Base-by-base conservation (phyloP, 2,113 vertebrate species). In the Petroica traversi region DNA sequence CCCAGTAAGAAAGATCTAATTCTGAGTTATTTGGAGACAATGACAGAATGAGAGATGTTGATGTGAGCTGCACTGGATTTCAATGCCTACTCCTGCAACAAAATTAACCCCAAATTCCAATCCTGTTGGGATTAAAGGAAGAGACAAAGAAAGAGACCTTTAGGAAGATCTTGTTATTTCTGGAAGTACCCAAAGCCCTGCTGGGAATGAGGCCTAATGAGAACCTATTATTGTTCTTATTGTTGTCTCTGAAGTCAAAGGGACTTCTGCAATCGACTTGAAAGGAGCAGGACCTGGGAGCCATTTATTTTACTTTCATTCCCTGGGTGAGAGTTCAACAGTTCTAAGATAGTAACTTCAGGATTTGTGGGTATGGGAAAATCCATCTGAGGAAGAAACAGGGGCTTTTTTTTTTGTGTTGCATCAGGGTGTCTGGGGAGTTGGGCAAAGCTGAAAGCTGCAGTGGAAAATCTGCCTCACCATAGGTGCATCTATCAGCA, bases 101-200 rank as follows among this genome's bases (percentile, higher is more conserved):
- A 94, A 97, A 96, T 96, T 96, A 94, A 96, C 94, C 89, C 76
- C 72, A 24, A 92, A 95, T 93, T 95, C 94, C 95, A 93, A 0
- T 94, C 78, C 85, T 89, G 49, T 93, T 82, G 79, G 79, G 94
- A 95, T 94, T 94, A 96, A 95, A 94, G 87, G 72, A 95, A 62
- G 84, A 93, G 82, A 95, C 95, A 96, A 96, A 96, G 94, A 90
- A 94, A 92, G 76, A 93, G 94, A 96, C 92, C 90, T 95, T 95
- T 94, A 85, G 89, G 92, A 94, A 94, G 94, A 96, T 96, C 93
- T 96, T 95, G 94, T 96, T 92, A 95, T 96, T 97, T 96, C 95
- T 97, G 94, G 88, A 96, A 96, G 89, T 94, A 92, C 92, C 90
- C 90, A 95, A 95, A 92, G 82, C 92, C 94, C 95, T 17, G 95